Evolutionary conservation across 2,888 invertebrate species (phyloP), one percentile per base, ranked within the genome.

Genomic region (Epinotia bilunana): DNA sequence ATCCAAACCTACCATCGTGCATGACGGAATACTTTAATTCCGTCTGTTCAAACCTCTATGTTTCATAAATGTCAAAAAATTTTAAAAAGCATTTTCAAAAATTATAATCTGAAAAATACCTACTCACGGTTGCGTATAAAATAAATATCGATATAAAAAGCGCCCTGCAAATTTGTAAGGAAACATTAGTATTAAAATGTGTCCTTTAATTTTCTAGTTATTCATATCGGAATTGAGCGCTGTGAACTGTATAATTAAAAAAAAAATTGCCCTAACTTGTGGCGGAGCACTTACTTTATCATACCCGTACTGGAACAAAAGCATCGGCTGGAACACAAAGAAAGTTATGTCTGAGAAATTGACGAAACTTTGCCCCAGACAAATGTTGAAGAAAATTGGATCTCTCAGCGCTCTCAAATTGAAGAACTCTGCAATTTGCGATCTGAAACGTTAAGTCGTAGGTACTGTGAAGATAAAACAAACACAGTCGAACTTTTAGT

Each of bases 321-420:
- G 89, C 89, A 96, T 88, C 4, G 96, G 96, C 77, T 95, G 91
- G 23, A 96, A 86, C n/a, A 95, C 92, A 73, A 95, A 93, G 78
- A 96, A 96, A 9, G 94, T 95, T 63, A 95, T 88, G 84, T 96
- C 96, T 3, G 96, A 95, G 72, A 95, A 95, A 80, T 95, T 94
- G 2, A 95, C 94, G 73, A 96, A 94, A 79, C 96, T 95, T 78
- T 95, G 93, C 11, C 96, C 96, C 6, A 93, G 67, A 78, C 91
- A 92, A 77, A 96, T 95, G 80, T 95, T 96, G 46, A 95, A 89
- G 78, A 92, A 95, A 9, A 92, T 86, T 1, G 88, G 85, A 82
- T 95, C 95, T 77, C 91, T 94, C 58, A 95, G 85, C 16, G 95
- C 85, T 64, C 88, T 91, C 18, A 95, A 81, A 78, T 95, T 94